Conservation (phyloP, 2,888 invertebrate genomes). For the Liposcelis brunnea region DNA sequence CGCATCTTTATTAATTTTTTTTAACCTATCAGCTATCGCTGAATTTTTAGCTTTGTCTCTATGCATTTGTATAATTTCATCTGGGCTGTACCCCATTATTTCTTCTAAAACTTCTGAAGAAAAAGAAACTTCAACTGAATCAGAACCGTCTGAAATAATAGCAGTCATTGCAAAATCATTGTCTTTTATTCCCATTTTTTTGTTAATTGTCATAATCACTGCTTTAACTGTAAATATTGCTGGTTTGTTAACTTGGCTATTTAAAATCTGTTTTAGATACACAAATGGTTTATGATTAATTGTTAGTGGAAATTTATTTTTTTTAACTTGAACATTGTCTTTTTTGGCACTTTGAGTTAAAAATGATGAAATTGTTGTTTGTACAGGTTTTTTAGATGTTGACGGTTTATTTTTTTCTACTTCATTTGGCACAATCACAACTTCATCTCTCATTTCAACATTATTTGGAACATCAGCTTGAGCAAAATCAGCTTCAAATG, state of each 20-base stretch:
- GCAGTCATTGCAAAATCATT: not conserved
- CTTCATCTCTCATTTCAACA: no score
- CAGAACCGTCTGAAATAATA: not conserved
- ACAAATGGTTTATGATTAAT: not conserved
- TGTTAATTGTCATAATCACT: constrained; percentile 1
- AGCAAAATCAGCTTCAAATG: no score
- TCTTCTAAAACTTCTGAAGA: constrained; percentile 3
- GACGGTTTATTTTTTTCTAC: no score
- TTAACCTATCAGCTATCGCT: not conserved
- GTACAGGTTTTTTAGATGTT: no score
- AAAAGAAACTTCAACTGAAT: not conserved
- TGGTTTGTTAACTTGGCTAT: not conserved
- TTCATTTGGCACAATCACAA: no score
- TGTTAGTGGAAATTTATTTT: no score
- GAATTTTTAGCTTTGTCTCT: not conserved
- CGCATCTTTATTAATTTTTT: not conserved
- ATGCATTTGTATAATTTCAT: not conserved
- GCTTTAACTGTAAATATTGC: not conserved
- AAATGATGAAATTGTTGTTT: no score
- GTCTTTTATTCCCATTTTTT: not conserved
- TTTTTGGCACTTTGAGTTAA: no score
- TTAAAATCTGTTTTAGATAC: not conserved
- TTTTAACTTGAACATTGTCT: no score
- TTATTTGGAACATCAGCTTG: no score
- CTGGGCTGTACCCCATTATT: not conserved